Evolutionary conservation across 2,888 invertebrate genomes (phyloP), one percentile per base, ranked within the genome.

Genomic region (Pseudanteris insignis): DNA sequence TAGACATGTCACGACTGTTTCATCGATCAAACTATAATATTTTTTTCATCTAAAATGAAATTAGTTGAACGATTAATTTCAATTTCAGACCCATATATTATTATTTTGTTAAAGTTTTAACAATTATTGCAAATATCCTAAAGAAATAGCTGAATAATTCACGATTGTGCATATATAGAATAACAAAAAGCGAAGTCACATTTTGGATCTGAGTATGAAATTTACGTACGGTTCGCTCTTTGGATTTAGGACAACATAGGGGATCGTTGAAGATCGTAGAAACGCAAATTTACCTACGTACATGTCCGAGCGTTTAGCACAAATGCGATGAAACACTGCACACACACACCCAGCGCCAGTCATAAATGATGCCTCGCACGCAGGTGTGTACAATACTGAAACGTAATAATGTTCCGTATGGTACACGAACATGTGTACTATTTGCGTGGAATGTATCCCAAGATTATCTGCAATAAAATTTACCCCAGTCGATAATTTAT

Each of bases 291-390:
- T 63, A 58, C 48, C 48, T 41, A 43, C 46, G 43, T 47, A 29
- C 62, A 63, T 63, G 57, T 63, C 62, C 62, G 48, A 53, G 48
- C 51, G 40, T 63, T 62, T 57, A 57, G 48, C 62, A 18, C 51
- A 62, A 62, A 57, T 62, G 62, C 53, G 57, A 62, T 62, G 55
- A 62, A 62, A 51, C 51, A 41, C 51, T 62, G 47, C 37, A 51
- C 18, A 18, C 55, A 61, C 60, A 54, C 61, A 61, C 61, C 54
- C 50, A 50, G 60, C 60, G 54, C 60, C 38, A 41, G 48, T 53
- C 54, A 55, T 61, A 61, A 61, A 61, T 37, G 54, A 40, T 61
- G 61, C 54, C 61, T 61, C 61, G 61, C 61, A 48, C 50, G 46
- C 61, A 61, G 50, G 55, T 61, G 61, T 61, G 61, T 51, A 41